phyloP scores from a whole-genome alignment of 1,140 invertebrate species.

The Cecropterus lyciades region DNA sequence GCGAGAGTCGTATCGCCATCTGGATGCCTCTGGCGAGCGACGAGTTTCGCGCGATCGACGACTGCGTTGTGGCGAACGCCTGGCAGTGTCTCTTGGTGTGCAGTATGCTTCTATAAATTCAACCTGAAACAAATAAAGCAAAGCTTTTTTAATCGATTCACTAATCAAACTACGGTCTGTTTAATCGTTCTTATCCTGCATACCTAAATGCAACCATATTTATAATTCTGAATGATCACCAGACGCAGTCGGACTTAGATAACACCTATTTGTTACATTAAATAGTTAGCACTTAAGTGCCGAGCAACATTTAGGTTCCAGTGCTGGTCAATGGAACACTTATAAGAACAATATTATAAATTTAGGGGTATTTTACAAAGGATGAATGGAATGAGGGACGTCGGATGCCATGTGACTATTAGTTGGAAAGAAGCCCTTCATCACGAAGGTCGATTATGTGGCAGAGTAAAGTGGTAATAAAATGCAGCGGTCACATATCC shows the following conservation, averaged over 20 bases:
- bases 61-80: slow-evolving; percentile 70
- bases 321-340: not conserved
- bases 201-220: too few species aligned
- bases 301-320: not conserved
- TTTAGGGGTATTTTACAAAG: slow-evolving; percentile 33
- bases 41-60: slow-evolving; percentile 72
- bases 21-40: slow-evolving; percentile 68
- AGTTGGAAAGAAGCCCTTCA: slow-evolving; percentile 75
- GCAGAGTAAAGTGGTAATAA: slow-evolving; percentile 82
- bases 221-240: too few species aligned
- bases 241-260: not conserved
- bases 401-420: slow-evolving; percentile 65
- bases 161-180: too few species aligned
- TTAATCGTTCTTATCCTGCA: too few species aligned
- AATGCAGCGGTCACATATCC: slow-evolving; percentile 83
- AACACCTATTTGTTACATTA: not conserved
- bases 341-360: slow-evolving; percentile 7
- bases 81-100: slow-evolving; percentile 84
- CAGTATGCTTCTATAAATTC: slow-evolving; percentile 86
- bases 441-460: slow-evolving; percentile 82
- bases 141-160: not conserved
- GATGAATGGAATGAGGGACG: slow-evolving; percentile 40
- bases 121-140: slow-evolving; percentile 80
- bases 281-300: not conserved
- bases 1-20: slow-evolving; percentile 72